These are phyloP conservation scores for Agrotis segetum DNA, from an alignment of 2,888 invertebrate genomes.

Conservation along the genomic window DNA sequence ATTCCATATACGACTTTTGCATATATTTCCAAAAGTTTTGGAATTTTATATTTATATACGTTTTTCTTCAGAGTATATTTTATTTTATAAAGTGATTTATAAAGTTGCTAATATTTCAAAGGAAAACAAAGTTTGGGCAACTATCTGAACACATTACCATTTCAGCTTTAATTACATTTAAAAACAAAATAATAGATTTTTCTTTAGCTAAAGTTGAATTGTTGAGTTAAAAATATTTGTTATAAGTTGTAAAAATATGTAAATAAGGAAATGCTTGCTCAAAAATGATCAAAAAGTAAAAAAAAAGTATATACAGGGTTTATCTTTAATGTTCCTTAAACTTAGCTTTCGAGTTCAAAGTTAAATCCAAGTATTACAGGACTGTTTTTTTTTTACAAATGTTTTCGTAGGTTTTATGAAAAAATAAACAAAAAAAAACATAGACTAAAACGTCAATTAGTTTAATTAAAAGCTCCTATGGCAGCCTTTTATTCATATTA, in stretches of 20 bases:
- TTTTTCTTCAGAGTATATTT: conserved; percentile 37
- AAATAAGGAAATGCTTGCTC: conserved; percentile 73
- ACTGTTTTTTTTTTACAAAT: conserved; percentile 61
- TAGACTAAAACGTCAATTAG: conserved; percentile 17
- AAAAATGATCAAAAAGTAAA: conserved; percentile 70
- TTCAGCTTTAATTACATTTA: conserved; percentile 77
- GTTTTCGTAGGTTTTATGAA: conserved; percentile 55
- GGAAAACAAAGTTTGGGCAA: conserved; percentile 27
- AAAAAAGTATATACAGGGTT: conserved; percentile 72
- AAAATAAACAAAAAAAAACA: conserved; percentile 4
- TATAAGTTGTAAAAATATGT: conserved; percentile 56
- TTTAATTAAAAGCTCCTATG: conserved; percentile 1
- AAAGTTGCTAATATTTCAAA: conserved; percentile 38
- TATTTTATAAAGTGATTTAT: conserved; percentile 31
- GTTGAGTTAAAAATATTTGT: conserved; percentile 21
- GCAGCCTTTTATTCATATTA: background rate
- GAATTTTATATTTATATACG: conserved; percentile 10
- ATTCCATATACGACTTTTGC: conserved; percentile 44
- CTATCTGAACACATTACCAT: conserved; percentile 77
- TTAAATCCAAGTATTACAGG: conserved; percentile 59
- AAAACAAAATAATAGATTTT: conserved; percentile 52
- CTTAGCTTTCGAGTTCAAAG: conserved; percentile 47
- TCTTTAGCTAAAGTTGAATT: conserved; percentile 57
- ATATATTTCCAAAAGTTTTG: conserved; percentile 19
- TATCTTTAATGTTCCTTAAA: conserved; percentile 66